These are phyloP conservation scores for Microcebus tavaratra DNA, from an alignment of 2,113 vertebrate species.

Conservation along the genomic window DNA sequence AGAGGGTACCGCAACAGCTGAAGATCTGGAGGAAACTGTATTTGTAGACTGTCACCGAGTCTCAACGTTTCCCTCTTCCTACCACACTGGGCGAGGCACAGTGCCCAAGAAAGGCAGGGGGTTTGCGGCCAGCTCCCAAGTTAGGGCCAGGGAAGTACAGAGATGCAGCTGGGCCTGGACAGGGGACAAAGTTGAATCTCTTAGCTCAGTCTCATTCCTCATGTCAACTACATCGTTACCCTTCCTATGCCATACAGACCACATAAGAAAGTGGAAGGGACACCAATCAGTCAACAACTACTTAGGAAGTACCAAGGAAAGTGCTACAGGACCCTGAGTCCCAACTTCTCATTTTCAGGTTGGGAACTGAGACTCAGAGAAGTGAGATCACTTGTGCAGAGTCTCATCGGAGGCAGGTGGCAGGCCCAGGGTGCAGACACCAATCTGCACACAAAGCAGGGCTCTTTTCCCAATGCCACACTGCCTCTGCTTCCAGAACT, in stretches of 20 bases:
- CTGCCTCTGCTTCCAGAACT: neutral
- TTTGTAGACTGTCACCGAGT: neutral
- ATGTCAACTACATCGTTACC: neutral
- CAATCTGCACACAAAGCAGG: fast-evolving
- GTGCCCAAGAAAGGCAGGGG: neutral
- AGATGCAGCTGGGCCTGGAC: neutral
- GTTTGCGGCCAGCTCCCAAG: neutral
- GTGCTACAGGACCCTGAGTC: neutral
- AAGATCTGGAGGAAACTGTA: neutral
- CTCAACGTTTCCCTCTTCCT: neutral
- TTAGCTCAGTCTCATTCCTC: neutral
- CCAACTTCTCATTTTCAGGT: neutral
- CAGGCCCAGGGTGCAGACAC: fast-evolving
- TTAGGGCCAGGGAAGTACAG: neutral
- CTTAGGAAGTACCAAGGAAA: neutral
- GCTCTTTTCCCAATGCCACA: neutral
- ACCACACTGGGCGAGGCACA: neutral
- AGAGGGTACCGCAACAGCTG: neutral
- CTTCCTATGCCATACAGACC: neutral
- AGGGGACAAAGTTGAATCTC: neutral
- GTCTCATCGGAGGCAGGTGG: neutral
- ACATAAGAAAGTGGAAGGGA: neutral
- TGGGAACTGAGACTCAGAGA: neutral
- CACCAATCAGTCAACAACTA: neutral
- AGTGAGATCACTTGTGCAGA: no score